Evolutionary conservation across 2,888 invertebrate genomes (phyloP).

Genomic region (Elaeidobius kamerunicus): DNA sequence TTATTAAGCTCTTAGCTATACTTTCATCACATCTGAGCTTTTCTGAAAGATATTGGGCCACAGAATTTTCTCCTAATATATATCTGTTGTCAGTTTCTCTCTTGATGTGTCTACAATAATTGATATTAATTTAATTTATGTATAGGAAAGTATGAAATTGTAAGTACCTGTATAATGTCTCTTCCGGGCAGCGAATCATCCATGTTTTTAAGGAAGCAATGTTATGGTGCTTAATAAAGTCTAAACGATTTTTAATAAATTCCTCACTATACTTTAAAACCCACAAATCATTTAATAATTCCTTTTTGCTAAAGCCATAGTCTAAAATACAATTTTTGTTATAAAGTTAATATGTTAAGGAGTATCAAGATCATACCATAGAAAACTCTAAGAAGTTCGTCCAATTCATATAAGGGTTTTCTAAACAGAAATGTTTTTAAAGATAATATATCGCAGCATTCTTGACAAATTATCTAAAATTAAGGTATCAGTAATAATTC

Average conservation of each 20-base stretch:
- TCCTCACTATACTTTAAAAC: slow-evolving; percentile 46
- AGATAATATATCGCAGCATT: slow-evolving; percentile 12
- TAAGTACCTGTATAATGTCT: slow-evolving; percentile 47
- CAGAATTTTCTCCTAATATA: slow-evolving; percentile 47
- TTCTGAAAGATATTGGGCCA: slow-evolving; percentile 48
- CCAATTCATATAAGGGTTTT: slow-evolving; percentile 6
- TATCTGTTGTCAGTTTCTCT: slow-evolving; percentile 45
- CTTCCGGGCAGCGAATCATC: slow-evolving; percentile 49
- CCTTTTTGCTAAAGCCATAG: slow-evolving; percentile 42
- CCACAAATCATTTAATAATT: slow-evolving; percentile 50
- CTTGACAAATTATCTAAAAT: too few species aligned
- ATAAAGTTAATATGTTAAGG: neutral
- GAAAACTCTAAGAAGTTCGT: slow-evolving; percentile 2
- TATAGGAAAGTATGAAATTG: slow-evolving; percentile 8
- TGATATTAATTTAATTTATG: neutral
- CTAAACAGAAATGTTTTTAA: slow-evolving; percentile 2
- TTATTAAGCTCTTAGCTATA: slow-evolving; percentile 42
- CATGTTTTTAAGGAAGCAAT: slow-evolving; percentile 49
- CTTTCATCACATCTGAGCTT: slow-evolving; percentile 45
- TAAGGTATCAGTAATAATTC: too few species aligned
- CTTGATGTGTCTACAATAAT: slow-evolving; percentile 42
- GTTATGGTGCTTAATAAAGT: slow-evolving; percentile 43
- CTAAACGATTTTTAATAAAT: slow-evolving; percentile 43
- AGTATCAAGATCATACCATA: slow-evolving; percentile 1
- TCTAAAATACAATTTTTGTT: slow-evolving; percentile 38